These are phyloP conservation scores for Poecile montanus DNA, from an alignment of 2,797 vertebrate species.

Conservation along the genomic window DNA sequence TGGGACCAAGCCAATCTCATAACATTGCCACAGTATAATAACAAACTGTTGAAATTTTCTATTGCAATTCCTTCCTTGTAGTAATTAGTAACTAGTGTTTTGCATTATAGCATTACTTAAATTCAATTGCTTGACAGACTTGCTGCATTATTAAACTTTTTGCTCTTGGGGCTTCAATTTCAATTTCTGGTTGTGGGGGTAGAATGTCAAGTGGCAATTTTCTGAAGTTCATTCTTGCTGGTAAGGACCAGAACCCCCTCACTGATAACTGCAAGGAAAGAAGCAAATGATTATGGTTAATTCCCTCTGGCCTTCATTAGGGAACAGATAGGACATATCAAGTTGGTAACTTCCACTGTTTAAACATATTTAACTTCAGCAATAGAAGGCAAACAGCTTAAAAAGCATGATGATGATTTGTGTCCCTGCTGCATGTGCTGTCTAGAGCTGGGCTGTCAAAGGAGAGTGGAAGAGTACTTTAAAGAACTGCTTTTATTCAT, in stretches of 20 bases:
- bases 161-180: slow-evolving; percentile 40
- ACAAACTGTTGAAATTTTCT: slow-evolving; percentile 43
- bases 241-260: not conserved
- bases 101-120: slow-evolving; percentile 35
- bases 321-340: not conserved
- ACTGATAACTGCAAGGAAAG: slow-evolving; percentile 21
- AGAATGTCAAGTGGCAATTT: slow-evolving; percentile 59
- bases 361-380: slow-evolving; percentile 32
- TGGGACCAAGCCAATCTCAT: not conserved
- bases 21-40: slow-evolving; percentile 1
- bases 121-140: slow-evolving; percentile 37
- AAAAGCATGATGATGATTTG: not conserved
- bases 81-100: slow-evolving; percentile 39
- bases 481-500: not conserved
- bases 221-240: slow-evolving; percentile 14
- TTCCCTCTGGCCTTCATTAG: slow-evolving; percentile 49
- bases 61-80: slow-evolving; percentile 26
- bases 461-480: not conserved
- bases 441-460: not conserved
- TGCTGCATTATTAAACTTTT: slow-evolving; percentile 55
- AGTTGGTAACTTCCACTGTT: slow-evolving; percentile 19
- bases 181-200: slow-evolving; percentile 27
- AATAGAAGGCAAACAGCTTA: not conserved
- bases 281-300: slow-evolving; percentile 20
- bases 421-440: not conserved